phyloP scores from a whole-genome alignment of 1,140 invertebrate genomes.

The Drosophila nigromelanica region DNA sequence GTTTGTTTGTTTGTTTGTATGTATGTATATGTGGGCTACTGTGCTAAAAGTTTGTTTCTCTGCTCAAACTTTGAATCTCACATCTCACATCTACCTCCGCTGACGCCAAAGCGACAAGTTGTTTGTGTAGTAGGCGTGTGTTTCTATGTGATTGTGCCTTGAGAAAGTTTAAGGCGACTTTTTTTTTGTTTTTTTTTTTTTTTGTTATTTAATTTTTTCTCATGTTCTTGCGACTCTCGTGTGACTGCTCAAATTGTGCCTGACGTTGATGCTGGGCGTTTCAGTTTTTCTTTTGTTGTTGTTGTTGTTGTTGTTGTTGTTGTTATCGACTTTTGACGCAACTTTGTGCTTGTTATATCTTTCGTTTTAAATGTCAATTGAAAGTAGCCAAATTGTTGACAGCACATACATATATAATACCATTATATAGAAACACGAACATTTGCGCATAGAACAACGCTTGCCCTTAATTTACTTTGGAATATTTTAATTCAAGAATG shows the following conservation, averaged over 20 bases:
- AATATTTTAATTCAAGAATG: not conserved
- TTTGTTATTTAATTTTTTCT: slow-evolving; percentile 70
- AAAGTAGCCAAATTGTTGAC: slow-evolving; percentile 56
- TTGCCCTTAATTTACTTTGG: too few relatives aligned
- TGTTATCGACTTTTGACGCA: slow-evolving; percentile 23
- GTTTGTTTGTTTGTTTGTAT: not conserved
- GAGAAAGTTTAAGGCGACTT: slow-evolving; percentile 59
- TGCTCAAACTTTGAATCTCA: slow-evolving; percentile 31
- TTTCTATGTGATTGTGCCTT: slow-evolving; percentile 31
- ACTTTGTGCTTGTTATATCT: slow-evolving; percentile 47
- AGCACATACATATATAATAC: slow-evolving; percentile 13
- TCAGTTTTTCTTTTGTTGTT: slow-evolving; percentile 32
- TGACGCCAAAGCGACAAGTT: slow-evolving; percentile 60
- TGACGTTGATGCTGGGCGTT: slow-evolving; percentile 18
- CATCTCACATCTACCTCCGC: slow-evolving; percentile 18
- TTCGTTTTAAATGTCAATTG: slow-evolving; percentile 68
- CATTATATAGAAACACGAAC: not conserved
- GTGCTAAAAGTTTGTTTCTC: slow-evolving; percentile 73
- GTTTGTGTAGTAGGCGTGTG: slow-evolving; percentile 34
- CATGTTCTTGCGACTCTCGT: slow-evolving; percentile 44
- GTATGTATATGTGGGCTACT: slow-evolving; percentile 70
- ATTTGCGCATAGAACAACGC: not conserved
- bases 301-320: slow-evolving; percentile 7
- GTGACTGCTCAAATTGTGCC: slow-evolving; percentile 42
- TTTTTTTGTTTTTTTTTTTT: slow-evolving; percentile 56